Evolutionary conservation across 2,888 invertebrate species (phyloP).

Genomic region (Chymomyza amoena): DNA sequence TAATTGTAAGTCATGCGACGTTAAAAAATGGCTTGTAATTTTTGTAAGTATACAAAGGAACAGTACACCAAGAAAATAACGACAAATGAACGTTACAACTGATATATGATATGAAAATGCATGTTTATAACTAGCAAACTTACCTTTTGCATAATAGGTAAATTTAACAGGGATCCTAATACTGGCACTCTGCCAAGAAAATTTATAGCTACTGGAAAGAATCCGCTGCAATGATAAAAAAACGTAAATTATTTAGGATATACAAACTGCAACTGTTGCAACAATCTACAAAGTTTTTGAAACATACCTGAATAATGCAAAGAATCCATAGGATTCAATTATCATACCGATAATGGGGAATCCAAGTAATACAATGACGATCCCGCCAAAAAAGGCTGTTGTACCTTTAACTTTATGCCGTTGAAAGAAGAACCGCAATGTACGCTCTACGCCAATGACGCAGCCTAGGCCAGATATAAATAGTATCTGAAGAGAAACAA

Average conservation of each 20-base stretch:
- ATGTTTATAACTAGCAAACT: conserved; percentile 62
- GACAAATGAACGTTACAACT: too few relatives aligned
- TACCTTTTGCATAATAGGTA: conserved; percentile 93
- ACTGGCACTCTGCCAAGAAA: conserved; percentile 96
- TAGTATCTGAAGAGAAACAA: conserved; percentile 87
- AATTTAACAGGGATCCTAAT: conserved; percentile 90
- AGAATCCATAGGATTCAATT: conserved; percentile 97
- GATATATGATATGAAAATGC: too few relatives aligned
- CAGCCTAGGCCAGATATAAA: conserved; percentile 97
- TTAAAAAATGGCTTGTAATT: background rate
- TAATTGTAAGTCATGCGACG: background rate
- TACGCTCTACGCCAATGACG: conserved; percentile 96
- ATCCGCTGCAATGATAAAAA: conserved; percentile 85
- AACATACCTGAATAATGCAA: conserved; percentile 87
- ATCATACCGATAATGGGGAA: conserved; percentile 98
- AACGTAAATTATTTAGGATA: background rate
- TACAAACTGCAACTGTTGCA: too few relatives aligned
- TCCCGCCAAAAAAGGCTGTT: conserved; percentile 94
- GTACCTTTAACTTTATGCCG: conserved; percentile 95
- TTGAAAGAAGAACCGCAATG: conserved; percentile 98
- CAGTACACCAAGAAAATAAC: too few relatives aligned
- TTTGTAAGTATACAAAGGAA: too few relatives aligned
- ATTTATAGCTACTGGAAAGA: conserved; percentile 97
- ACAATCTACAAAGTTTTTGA: background rate
- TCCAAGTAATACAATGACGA: conserved; percentile 93